Evolutionary conservation across 2,888 invertebrate genomes (phyloP).

Genomic region (Listrodromus nycthemerus): DNA sequence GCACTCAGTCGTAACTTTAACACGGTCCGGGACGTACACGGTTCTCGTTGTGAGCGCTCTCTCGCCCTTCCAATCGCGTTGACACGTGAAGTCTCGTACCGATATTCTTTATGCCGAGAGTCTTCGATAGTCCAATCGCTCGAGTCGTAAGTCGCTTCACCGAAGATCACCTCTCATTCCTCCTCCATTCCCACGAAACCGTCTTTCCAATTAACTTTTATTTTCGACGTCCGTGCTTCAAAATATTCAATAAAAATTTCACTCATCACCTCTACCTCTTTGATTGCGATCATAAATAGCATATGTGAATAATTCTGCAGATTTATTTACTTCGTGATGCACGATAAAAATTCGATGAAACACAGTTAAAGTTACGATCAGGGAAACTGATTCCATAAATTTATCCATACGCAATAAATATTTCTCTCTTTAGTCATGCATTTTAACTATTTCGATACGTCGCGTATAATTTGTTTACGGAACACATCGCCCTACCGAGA

Average conservation of each 20-base stretch:
- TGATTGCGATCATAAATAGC: no score
- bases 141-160: background rate
- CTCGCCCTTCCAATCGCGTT: slow-evolving; percentile 56
- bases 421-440: no score
- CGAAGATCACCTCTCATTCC: background rate
- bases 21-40: slow-evolving; percentile 78
- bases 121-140: background rate
- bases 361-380: no score
- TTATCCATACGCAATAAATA: no score
- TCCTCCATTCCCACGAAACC: background rate
- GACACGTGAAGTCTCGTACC: slow-evolving; percentile 70
- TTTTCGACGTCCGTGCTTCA: background rate
- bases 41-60: slow-evolving; percentile 69
- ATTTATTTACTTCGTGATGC: background rate
- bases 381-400: no score
- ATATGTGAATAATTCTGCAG: background rate
- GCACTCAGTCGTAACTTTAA: slow-evolving; percentile 82
- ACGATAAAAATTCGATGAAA: no score
- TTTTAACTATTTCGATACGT: no score
- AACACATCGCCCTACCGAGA: background rate
- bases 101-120: slow-evolving; percentile 36
- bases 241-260: background rate
- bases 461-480: no score
- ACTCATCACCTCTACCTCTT: no score
- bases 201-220: background rate